Evolutionary conservation across 2,797 vertebrate species (phyloP).

Genomic region (Triplophysa yarkandensis): DNA sequence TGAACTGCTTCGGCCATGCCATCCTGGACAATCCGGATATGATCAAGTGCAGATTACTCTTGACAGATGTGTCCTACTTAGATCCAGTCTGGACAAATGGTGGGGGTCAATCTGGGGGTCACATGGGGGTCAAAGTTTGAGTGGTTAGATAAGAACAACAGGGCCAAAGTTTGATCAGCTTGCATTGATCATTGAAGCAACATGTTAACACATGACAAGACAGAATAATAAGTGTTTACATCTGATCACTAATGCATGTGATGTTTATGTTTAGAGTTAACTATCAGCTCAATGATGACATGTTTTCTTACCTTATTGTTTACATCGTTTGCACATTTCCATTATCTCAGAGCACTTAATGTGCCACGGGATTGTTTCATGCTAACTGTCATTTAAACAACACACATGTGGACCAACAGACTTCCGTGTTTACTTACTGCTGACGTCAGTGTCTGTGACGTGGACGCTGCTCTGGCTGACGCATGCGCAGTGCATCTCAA

Average conservation of each 20-base stretch:
- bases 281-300: not conserved
- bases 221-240: not conserved
- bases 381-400: no score
- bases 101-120: not conserved
- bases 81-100: not conserved
- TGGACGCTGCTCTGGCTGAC: constrained; percentile 25
- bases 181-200: not conserved
- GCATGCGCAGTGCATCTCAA: constrained; percentile 4
- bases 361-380: no score
- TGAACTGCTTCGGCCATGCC: constrained; percentile 70
- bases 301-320: constrained; percentile 37
- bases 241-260: not conserved
- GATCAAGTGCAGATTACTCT: not conserved
- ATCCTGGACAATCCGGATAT: constrained; percentile 54
- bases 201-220: not conserved
- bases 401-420: not conserved
- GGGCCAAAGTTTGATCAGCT: not conserved
- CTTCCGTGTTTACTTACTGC: constrained; percentile 6
- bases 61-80: not conserved
- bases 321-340: constrained; percentile 3
- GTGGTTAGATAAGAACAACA: constrained; percentile 1
- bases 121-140: not conserved
- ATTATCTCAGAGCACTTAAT: not conserved
- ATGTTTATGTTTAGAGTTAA: not conserved
- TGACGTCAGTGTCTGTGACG: no score